phyloP scores from a whole-genome alignment of 2,888 invertebrate species.

The Callyntrura sp. region DNA sequence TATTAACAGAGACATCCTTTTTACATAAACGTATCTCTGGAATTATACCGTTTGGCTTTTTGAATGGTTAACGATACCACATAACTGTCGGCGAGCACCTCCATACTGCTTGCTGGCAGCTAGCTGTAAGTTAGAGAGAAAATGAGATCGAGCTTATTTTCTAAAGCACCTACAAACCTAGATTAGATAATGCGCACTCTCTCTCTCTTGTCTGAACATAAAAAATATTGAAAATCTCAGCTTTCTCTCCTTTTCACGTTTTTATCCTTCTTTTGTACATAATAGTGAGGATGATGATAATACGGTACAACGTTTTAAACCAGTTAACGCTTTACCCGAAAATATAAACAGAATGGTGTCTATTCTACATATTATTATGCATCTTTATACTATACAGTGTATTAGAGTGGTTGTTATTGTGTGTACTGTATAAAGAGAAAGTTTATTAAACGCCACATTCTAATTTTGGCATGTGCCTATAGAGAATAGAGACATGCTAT shows the following conservation, averaged over 20 bases:
- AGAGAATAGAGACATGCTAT: background rate
- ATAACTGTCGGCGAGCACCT: too few species aligned
- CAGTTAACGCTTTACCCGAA: background rate
- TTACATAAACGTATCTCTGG: background rate
- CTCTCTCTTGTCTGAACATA: background rate
- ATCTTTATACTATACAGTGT: too few species aligned
- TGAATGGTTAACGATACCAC: background rate
- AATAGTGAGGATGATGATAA: background rate
- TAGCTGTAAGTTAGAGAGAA: constrained; percentile 3
- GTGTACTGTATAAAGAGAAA: background rate
- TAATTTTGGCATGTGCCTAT: background rate
- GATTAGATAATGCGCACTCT: constrained; percentile 9
- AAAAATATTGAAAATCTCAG: constrained; percentile 20
- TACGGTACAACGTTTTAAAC: background rate
- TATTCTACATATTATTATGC: too few species aligned
- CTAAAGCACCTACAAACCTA: constrained; percentile 12
- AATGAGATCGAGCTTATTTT: constrained; percentile 18
- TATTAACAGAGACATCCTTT: background rate
- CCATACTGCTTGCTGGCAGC: too few species aligned
- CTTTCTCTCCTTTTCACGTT: background rate
- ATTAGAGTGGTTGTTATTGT: background rate
- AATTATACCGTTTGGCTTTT: background rate
- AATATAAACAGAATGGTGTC: constrained; percentile 2
- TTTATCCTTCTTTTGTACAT: background rate
- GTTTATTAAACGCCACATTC: background rate